Evolutionary conservation across 2,113 vertebrate species (phyloP), one percentile per base, ranked within the genome.

Genomic region (Tor tambroides): DNA sequence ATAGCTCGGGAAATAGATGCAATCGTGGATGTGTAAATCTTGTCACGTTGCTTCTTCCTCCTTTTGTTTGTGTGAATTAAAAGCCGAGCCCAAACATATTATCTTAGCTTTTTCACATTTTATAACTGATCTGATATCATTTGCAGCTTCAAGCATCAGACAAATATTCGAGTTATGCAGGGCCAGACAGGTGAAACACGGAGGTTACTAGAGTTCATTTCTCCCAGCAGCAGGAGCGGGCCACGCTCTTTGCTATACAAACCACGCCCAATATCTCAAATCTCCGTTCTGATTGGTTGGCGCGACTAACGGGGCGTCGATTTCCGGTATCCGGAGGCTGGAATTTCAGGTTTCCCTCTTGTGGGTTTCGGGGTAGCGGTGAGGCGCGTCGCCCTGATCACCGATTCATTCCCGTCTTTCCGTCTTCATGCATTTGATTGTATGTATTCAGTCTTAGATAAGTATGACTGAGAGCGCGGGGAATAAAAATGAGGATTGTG

Each of bases 401-500:
- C 81, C 43, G 81, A 28, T 19, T 54, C 43, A 8, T 54, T 30
- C 72, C 51, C 32, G 85, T 46, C 69, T 23, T 89, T n/a, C 85
- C 82, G 85, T 84, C 75, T 83, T 87, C 91, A 92, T 93, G 90
- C 87, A 43, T 88, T 89, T 92, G 87, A 65, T 87, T 86, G 90
- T 59, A 84, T 84, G 89, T 75, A 85, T 89, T 59, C 85, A 63
- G 69, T 32, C 56, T 81, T 85, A 71, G 89, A 87, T 77, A 89
- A 92, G 91, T 65, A 95, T 95, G 95, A 94, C 93, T 65, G 93
- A 94, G 30, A 94, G 90, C 86, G 87, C 89, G 46, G 85, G 56
- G 35, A 91, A 84, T 85, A 91, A 92, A 84, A 78, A 90, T 43
- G 86, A 85, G 72, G 91, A 90, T 71, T 91, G 93, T 76, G 91